These are phyloP conservation scores for Aplocera efformata DNA, from an alignment of 2,888 invertebrate species.

Conservation along the genomic window DNA sequence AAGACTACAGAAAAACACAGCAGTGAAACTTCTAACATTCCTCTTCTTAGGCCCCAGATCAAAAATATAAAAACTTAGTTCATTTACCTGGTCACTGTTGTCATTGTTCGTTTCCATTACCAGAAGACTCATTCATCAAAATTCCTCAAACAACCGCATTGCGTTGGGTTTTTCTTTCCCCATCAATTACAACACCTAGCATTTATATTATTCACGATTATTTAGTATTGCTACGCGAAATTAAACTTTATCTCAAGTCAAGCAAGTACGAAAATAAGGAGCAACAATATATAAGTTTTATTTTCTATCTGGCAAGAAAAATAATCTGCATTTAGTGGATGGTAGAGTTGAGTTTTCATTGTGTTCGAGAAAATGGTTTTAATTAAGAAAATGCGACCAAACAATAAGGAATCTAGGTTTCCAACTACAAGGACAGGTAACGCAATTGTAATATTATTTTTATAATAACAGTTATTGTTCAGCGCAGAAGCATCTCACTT, in stretches of 20 bases:
- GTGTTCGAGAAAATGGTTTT: constrained; percentile 5
- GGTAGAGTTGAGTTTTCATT: constrained; percentile 5
- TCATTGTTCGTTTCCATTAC: constrained; percentile 1
- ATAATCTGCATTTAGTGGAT: neutral
- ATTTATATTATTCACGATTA: constrained; percentile 6
- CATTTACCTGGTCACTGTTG: too few relatives aligned
- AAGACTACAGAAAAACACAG: too few relatives aligned
- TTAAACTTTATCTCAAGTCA: constrained; percentile 2
- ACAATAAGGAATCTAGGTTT: constrained; percentile 36
- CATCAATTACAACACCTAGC: constrained; percentile 16
- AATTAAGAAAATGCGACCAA: constrained; percentile 30
- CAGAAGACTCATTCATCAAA: constrained; percentile 8
- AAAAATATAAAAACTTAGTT: too few relatives aligned
- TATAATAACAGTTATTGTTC: constrained; percentile 40
- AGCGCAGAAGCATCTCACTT: constrained; percentile 29
- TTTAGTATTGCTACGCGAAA: constrained; percentile 7
- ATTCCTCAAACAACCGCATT: constrained; percentile 13
- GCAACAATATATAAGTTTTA: constrained; percentile 2
- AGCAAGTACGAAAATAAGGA: constrained; percentile 2
- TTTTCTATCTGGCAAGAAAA: constrained; percentile 1
- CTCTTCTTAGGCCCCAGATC: too few relatives aligned
- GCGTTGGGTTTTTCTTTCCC: constrained; percentile 18
- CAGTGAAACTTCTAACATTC: too few relatives aligned
- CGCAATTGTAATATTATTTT: constrained; percentile 43
- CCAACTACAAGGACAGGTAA: constrained; percentile 38